Conservation (phyloP, 1,140 invertebrate species). For the Pogonus chalceus region DNA sequence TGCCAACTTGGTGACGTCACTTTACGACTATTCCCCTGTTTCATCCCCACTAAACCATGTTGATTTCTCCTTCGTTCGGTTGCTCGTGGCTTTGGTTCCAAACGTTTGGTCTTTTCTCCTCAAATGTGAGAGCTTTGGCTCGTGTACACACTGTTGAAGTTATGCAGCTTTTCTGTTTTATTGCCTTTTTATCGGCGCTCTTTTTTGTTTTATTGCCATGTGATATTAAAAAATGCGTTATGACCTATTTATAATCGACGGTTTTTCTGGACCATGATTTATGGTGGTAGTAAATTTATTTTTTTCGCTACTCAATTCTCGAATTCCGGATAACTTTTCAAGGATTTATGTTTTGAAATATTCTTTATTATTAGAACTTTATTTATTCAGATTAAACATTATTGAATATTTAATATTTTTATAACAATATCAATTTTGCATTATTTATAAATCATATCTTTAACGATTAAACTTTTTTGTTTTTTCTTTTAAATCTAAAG, state of each 20-base stretch:
- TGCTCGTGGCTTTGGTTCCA: not conserved
- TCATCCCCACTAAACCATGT: slow-evolving; percentile 14
- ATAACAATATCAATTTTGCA: no score
- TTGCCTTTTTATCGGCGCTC: not conserved
- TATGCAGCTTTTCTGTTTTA: not conserved
- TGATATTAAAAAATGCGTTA: not conserved
- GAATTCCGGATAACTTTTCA: not conserved
- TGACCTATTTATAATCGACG: not conserved
- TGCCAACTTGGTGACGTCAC: slow-evolving; percentile 18
- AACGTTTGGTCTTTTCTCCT: no score
- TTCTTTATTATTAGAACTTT: no score
- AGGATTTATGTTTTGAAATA: no score
- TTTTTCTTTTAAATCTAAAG: no score
- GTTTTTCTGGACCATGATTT: not conserved
- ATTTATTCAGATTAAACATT: no score
- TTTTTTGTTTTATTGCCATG: not conserved
- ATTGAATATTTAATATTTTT: no score
- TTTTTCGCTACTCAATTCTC: not conserved
- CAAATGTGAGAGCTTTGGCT: not conserved
- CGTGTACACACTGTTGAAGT: not conserved
- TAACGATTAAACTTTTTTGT: no score
- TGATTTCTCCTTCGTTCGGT: not conserved
- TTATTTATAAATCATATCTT: no score
- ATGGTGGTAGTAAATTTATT: not conserved
- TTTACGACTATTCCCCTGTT: slow-evolving; percentile 13